Conservation (phyloP, 1,140 invertebrate genomes). For the Ridgeia piscesae region DNA sequence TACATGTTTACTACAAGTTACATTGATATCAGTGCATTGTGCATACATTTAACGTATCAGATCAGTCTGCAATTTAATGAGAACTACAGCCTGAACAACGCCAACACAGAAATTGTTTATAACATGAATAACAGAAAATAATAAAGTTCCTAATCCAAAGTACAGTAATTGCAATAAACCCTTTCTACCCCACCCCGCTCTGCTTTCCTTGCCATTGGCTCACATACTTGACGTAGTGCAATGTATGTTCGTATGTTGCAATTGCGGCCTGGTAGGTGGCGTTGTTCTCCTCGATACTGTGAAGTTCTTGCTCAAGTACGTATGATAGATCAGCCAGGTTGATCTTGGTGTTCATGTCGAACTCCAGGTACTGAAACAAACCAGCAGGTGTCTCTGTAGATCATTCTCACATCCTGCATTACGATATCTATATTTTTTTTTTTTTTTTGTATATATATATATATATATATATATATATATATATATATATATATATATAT, state of each 20-base stretch:
- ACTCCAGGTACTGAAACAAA: constrained; percentile 66
- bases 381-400: neutral
- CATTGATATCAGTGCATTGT: no score
- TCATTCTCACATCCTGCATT: neutral
- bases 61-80: no score
- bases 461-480: no score
- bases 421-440: neutral
- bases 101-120: no score
- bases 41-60: no score
- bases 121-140: no score
- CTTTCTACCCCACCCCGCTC: neutral
- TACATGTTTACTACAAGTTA: no score
- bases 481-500: no score
- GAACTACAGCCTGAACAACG: no score
- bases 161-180: no score
- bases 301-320: constrained; percentile 74
- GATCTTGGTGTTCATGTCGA: constrained; percentile 64
- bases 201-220: neutral
- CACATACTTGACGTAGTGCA: constrained; percentile 50
- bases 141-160: no score
- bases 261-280: constrained; percentile 48
- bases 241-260: constrained; percentile 55
- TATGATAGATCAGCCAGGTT: constrained; percentile 71
- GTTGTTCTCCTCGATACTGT: constrained; percentile 58
- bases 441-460: no score